Evolutionary conservation across 2,888 invertebrate species (phyloP), one percentile per base, ranked within the genome.

Genomic region (Steinernema carpocapsae): DNA sequence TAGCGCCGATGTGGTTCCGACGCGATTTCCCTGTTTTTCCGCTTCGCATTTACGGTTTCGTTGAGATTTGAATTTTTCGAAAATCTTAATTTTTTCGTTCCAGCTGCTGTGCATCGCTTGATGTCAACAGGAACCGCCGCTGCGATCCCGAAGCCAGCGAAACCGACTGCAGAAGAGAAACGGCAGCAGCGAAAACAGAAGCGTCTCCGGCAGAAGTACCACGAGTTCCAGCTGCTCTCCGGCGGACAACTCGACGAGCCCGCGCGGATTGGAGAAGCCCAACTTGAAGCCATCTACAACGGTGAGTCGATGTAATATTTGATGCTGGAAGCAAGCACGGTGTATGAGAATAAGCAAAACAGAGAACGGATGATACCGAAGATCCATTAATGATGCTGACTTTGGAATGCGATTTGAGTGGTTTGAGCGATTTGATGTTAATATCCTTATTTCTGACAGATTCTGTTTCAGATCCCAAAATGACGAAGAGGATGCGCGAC

Each of bases 171-270:
- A 2, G 10, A 26, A 17, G 64, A 32, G 7, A 64, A 64, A 17
- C 29, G 32, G 29, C 26, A 64, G 29, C 12, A 64, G 19, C 64
- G 64, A 2, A 26, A 12, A 2, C 64, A 29, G 32, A 64, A 64
- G 32, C 64, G 29, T 1, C 29, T 29, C 32, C 10, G 32, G 32
- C 64, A 64, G 37, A 64, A 37, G 64, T 64, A 64, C 37, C 64
- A 64, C 64, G 64, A 64, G 37, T 64, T 64, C 64, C 64, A 64
- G 32, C 64, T 64, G 2, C 14, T 64, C 6, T 32, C 32, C 29
- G 64, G 64, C 32, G 32, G n/a, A 17, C 17, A 64, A n/a, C 64
- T 64, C 32, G 64, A 37, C 29, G 14, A 22, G 32, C 22, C 19
- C 12, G 24, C 22, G 12, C 6, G 19, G 17, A 48, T 32, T 17